A percentile compares a stretch with the other conserved stretches of the same genome.
These are phyloP conservation scores for Notechis scutatus DNA, from an alignment of 2,113 vertebrate species.

Conservation along the genomic window DNA sequence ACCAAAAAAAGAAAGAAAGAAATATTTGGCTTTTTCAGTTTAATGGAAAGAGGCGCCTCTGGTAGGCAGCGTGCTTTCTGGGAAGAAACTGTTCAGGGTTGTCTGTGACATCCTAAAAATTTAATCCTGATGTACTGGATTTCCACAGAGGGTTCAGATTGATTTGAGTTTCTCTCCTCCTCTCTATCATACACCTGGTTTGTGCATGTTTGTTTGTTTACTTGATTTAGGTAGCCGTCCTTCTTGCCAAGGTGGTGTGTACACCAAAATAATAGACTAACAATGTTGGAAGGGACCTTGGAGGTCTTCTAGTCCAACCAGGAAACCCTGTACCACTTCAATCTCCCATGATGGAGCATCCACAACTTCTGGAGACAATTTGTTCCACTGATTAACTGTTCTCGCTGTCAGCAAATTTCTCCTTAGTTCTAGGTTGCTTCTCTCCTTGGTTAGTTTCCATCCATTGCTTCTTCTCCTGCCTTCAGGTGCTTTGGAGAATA, in stretches of 20 bases:
- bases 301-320: neutral
- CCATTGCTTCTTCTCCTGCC: no score
- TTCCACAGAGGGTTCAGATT: neutral
- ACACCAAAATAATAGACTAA: no score
- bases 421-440: no score
- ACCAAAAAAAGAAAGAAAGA: neutral
- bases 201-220: neutral
- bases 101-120: neutral
- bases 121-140: neutral
- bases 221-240: neutral
- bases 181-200: neutral
- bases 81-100: neutral
- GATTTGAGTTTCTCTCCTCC: neutral
- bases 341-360: no score
- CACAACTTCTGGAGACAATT: no score
- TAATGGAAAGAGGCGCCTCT: no score
- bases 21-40: neutral
- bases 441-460: no score
- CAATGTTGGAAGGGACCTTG: neutral
- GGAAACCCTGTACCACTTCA: neutral
- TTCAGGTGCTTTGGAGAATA: neutral
- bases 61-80: neutral
- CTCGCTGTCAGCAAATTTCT: no score
- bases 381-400: no score
- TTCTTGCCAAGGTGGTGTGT: neutral